Evolutionary conservation across 1,140 invertebrate species (phyloP).

Genomic region (Bombus haemorrhoidalis): DNA sequence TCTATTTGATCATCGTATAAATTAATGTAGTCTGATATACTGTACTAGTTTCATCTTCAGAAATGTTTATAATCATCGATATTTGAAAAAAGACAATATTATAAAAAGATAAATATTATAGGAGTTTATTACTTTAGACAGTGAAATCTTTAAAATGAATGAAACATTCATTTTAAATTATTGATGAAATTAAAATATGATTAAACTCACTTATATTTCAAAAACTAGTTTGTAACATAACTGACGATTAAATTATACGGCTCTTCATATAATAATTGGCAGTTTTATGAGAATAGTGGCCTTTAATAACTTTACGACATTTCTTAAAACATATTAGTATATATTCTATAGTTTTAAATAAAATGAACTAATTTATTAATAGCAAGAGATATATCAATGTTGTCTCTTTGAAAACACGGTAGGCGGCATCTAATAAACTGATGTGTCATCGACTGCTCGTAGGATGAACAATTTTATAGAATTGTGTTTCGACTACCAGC

Average conservation of each 20-base stretch:
- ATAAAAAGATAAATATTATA: not conserved
- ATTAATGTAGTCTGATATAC: slow-evolving; percentile 34
- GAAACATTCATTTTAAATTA: not conserved
- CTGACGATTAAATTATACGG: slow-evolving; percentile 48
- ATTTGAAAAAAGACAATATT: not conserved
- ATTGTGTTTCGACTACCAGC: no score
- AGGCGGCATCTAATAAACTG: not conserved
- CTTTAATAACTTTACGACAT: slow-evolving; percentile 6
- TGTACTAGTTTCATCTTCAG: slow-evolving; percentile 22
- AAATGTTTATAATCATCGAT: not conserved
- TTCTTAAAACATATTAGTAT: not conserved
- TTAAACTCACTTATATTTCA: not conserved
- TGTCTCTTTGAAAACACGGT: not conserved
- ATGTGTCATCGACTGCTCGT: not conserved
- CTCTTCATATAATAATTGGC: slow-evolving; percentile 42
- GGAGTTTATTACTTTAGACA: not conserved
- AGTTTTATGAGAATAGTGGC: slow-evolving; percentile 47
- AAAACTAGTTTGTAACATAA: slow-evolving; percentile 44
- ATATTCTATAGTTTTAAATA: slow-evolving; percentile 20
- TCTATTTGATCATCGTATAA: slow-evolving; percentile 36
- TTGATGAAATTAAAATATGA: not conserved
- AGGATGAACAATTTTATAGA: not conserved
- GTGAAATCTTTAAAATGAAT: not conserved
- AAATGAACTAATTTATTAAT: slow-evolving; percentile 7
- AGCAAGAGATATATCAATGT: not conserved